Conservation (phyloP, 2,113 vertebrate species). For the Cyrtonyx montezumae region DNA sequence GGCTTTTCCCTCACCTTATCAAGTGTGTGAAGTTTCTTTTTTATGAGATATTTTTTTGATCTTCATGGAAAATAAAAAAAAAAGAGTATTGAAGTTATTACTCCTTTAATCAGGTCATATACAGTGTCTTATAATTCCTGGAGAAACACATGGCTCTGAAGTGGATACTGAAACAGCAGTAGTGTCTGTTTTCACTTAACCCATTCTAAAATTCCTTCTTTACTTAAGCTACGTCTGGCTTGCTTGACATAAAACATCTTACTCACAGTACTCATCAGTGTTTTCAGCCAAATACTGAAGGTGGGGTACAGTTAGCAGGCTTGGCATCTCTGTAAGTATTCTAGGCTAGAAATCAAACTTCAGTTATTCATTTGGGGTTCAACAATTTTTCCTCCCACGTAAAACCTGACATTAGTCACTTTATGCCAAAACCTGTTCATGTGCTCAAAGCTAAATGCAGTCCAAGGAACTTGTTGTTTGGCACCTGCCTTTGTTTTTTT, state of each 20-base stretch:
- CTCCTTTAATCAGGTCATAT: slow-evolving; percentile 18
- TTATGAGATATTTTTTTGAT: slow-evolving; percentile 4
- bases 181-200: slow-evolving; percentile 39
- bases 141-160: neutral
- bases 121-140: neutral
- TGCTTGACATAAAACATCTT: slow-evolving; percentile 22
- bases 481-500: neutral
- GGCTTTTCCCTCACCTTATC: slow-evolving; percentile 44
- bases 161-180: neutral
- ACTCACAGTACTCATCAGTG: neutral
- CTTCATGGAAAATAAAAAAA: neutral
- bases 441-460: neutral
- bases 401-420: neutral
- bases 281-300: slow-evolving; percentile 15
- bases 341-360: neutral
- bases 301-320: neutral
- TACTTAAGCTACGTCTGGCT: neutral
- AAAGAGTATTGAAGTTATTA: neutral
- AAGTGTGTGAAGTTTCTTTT: slow-evolving; percentile 31
- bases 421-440: neutral
- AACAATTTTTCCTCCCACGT: neutral
- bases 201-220: neutral
- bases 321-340: neutral
- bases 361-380: neutral
- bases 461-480: neutral